A percentile compares a stretch with the other conserved stretches of the same genome.
Conservation (phyloP, 2,113 vertebrate genomes). For the Coptodon bakossiorum region DNA sequence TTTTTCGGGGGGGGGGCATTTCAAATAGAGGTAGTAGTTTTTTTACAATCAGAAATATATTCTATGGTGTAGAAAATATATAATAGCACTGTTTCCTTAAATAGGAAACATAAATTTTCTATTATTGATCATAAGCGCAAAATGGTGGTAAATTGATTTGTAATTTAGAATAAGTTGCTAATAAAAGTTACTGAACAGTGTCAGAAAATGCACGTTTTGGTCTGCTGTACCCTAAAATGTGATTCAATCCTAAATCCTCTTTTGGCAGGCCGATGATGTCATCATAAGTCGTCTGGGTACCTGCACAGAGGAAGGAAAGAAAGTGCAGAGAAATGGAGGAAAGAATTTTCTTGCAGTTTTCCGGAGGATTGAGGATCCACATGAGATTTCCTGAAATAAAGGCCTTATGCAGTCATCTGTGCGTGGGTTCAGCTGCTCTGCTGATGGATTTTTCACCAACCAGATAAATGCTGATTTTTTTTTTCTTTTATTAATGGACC, state of each 20-base stretch:
- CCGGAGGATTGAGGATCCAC: conserved; percentile 69
- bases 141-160: background rate
- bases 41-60: background rate
- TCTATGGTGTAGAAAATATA: background rate
- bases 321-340: conserved; percentile 83
- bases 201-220: background rate
- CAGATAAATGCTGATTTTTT: background rate
- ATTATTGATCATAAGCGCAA: background rate
- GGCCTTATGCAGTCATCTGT: background rate
- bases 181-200: background rate
- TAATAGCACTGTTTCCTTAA: background rate
- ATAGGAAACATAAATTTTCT: background rate
- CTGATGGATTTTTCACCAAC: background rate
- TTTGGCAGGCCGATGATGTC: conserved; percentile 74
- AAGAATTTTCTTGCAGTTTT: conserved; percentile 85
- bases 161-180: background rate
- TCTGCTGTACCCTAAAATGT: background rate
- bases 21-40: background rate
- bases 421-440: background rate
- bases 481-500: background rate
- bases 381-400: background rate
- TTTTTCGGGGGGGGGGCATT: background rate
- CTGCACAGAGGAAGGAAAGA: conserved; percentile 89
- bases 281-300: conserved; percentile 76
- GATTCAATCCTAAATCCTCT: background rate